Percentiles rank a stretch among this genome's conserved stretches.
Conservation (phyloP, 2,888 invertebrate genomes). For the Octodonta nipae region DNA sequence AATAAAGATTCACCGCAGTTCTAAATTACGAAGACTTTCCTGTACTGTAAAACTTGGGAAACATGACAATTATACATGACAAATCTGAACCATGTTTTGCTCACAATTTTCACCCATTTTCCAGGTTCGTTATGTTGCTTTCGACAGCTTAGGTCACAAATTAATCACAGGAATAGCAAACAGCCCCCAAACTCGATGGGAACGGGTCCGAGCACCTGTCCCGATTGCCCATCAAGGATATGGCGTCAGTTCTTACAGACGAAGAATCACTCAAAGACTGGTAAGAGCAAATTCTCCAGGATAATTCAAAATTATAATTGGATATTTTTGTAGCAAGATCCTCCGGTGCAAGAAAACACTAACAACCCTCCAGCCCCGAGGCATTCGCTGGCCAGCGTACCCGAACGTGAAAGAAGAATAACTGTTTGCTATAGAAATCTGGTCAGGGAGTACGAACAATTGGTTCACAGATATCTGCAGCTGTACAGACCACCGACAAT, state of each 20-base stretch:
- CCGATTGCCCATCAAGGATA: constrained; percentile 29
- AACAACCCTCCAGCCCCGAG: background rate
- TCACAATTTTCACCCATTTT: too few relatives aligned
- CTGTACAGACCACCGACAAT: constrained; percentile 36
- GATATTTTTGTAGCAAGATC: background rate
- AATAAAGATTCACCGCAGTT: too few relatives aligned
- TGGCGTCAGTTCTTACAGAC: constrained; percentile 26
- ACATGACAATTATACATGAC: too few relatives aligned
- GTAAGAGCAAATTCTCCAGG: too few relatives aligned
- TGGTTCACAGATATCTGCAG: constrained; percentile 39
- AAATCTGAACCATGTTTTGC: too few relatives aligned
- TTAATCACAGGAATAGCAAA: constrained; percentile 75
- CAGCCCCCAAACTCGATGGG: constrained; percentile 41
- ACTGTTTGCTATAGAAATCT: constrained; percentile 37
- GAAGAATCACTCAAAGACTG: constrained; percentile 29
- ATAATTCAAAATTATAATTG: background rate
- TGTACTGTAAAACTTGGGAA: too few relatives aligned
- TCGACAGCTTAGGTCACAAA: constrained; percentile 67
- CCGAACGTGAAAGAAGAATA: constrained; percentile 37
- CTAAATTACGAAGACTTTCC: too few relatives aligned
- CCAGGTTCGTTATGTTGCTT: constrained; percentile 60
- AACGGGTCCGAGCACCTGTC: constrained; percentile 33
- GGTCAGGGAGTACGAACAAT: constrained; percentile 39
- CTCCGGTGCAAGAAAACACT: background rate
- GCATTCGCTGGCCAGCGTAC: constrained; percentile 21